Conservation (phyloP, 2,113 vertebrate species). For the Nothoprocta perdicaria region DNA sequence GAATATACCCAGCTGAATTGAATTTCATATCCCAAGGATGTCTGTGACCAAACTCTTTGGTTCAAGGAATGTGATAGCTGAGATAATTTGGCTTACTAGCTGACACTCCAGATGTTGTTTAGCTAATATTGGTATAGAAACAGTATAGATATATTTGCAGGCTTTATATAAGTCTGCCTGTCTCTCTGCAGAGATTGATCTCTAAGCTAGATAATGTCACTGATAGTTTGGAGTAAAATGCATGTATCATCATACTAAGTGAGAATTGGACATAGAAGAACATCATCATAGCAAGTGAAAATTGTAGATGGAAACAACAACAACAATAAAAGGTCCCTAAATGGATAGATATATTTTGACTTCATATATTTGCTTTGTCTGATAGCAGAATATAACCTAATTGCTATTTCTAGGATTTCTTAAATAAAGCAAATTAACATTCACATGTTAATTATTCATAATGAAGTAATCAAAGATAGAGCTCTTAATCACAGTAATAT, state of each 20-base stretch:
- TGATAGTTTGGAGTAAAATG: not conserved
- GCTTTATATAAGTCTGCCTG: not conserved
- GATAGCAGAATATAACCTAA: not conserved
- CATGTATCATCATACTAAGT: not conserved
- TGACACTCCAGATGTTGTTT: not conserved
- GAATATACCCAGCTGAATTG: not conserved
- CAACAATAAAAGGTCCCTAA: not conserved
- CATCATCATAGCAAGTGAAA: not conserved
- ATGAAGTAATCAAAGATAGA: not conserved
- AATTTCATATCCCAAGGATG: not conserved
- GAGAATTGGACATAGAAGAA: not conserved
- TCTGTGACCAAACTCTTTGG: fast-evolving
- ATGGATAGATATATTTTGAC: not conserved
- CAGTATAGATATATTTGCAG: not conserved
- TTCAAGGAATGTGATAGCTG: fast-evolving
- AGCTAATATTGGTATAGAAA: not conserved
- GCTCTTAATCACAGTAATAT: not conserved
- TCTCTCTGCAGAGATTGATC: not conserved
- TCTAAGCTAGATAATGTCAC: not conserved
- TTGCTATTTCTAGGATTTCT: not conserved
- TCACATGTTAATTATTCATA: not conserved
- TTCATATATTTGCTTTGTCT: not conserved
- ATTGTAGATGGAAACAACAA: not conserved
- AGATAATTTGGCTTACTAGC: not conserved
- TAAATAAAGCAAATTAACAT: not conserved